phyloP scores from a whole-genome alignment of 2,113 vertebrate genomes.

The Dendropsophus ebraccatus region DNA sequence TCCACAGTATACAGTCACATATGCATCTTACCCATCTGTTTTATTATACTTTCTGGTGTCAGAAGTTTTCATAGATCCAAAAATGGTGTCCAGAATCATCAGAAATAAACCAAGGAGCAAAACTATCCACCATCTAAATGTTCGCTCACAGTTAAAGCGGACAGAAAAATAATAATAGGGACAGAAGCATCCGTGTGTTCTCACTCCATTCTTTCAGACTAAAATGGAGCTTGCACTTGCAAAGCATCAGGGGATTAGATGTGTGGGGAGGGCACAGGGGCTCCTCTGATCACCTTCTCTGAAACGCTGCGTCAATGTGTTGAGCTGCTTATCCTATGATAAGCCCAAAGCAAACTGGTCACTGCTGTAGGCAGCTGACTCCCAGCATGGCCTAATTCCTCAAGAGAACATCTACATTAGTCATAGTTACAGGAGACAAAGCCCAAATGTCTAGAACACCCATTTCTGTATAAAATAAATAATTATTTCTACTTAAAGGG shows the following conservation, averaged over 20 bases:
- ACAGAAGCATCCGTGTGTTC: background rate
- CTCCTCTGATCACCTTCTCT: slow-evolving; percentile 65
- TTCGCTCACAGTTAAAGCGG: background rate
- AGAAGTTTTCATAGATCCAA: background rate
- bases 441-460: no score
- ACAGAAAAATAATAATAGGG: background rate
- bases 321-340: slow-evolving; percentile 80
- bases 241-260: slow-evolving; percentile 67
- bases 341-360: slow-evolving; percentile 67
- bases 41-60: background rate
- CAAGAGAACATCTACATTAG: slow-evolving; percentile 39
- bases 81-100: background rate
- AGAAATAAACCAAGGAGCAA: background rate
- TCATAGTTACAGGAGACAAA: background rate
- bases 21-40: slow-evolving; percentile 40
- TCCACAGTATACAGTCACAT: background rate
- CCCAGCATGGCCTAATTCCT: slow-evolving; percentile 62
- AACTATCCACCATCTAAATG: background rate
- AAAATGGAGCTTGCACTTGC: slow-evolving; percentile 65
- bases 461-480: no score
- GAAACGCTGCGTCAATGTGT: slow-evolving; percentile 67
- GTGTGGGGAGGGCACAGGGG: slow-evolving; percentile 69
- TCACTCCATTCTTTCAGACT: slow-evolving; percentile 48
- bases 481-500: no score
- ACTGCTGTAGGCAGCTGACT: slow-evolving; percentile 65